These are phyloP conservation scores for Scarus forsteni DNA, from an alignment of 2,797 vertebrate species.

Conservation along the genomic window DNA sequence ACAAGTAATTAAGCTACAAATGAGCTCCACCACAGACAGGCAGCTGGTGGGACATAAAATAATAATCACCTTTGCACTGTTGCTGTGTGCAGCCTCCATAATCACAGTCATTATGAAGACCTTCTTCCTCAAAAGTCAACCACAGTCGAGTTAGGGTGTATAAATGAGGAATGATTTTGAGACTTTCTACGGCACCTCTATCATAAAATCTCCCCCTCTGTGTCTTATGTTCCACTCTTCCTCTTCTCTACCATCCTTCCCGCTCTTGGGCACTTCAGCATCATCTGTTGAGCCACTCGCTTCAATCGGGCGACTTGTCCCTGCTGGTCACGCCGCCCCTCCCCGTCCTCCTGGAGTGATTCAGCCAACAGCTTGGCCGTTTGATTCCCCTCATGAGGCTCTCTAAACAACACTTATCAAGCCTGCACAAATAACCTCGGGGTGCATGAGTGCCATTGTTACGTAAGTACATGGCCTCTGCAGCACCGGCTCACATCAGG, in stretches of 20 bases:
- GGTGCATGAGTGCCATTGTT: conserved; percentile 44
- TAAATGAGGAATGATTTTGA: conserved; percentile 34
- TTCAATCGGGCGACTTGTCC: conserved; percentile 52
- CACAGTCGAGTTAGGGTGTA: conserved; percentile 28
- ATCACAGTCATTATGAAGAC: conserved; percentile 49
- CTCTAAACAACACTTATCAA: conserved; percentile 57
- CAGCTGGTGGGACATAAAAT: conserved; percentile 30
- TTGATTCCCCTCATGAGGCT: conserved; percentile 41
- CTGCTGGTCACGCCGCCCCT: conserved; percentile 31
- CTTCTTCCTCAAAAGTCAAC: conserved; percentile 27
- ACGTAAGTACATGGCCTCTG: conserved; percentile 38
- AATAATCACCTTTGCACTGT: conserved; percentile 31
- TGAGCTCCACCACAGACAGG: conserved; percentile 11
- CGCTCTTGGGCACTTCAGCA: conserved; percentile 30
- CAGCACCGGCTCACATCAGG: conserved; percentile 29
- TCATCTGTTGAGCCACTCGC: conserved; percentile 26
- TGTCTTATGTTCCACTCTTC: conserved; percentile 1
- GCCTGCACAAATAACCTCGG: conserved; percentile 61
- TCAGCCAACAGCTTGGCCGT: conserved; percentile 26
- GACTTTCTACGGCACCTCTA: conserved; percentile 14
- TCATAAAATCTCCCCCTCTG: neutral
- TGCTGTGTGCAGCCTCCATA: conserved; percentile 29
- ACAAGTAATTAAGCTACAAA: conserved; percentile 40
- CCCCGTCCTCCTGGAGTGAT: conserved; percentile 29
- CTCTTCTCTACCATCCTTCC: conserved; percentile 6